These are phyloP conservation scores for Axea sp. DNA, from an alignment of 2,888 invertebrate genomes.

Conservation along the genomic window DNA sequence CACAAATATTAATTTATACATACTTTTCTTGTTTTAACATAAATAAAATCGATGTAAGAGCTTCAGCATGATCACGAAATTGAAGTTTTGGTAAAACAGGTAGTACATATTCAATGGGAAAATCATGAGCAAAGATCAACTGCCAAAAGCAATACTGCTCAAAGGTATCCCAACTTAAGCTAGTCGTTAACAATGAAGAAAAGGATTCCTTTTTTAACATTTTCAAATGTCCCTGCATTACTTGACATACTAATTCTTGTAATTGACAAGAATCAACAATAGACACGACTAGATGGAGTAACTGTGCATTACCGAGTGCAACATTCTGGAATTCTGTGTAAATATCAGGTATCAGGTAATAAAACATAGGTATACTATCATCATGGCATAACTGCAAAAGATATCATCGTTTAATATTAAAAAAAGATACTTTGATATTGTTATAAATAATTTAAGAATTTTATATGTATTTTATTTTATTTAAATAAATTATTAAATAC, in stretches of 20 bases:
- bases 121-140: slow-evolving; percentile 94
- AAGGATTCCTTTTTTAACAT: slow-evolving; percentile 91
- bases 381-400: slow-evolving; percentile 87
- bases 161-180: slow-evolving; percentile 96
- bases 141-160: slow-evolving; percentile 99
- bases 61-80: slow-evolving; percentile 93
- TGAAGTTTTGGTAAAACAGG: slow-evolving; percentile 89
- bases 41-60: slow-evolving; percentile 92
- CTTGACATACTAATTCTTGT: slow-evolving; percentile 93
- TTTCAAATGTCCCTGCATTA: slow-evolving; percentile 91
- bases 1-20: not conserved
- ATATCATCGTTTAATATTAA: no score
- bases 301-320: slow-evolving; percentile 91
- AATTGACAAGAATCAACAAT: slow-evolving; percentile 94
- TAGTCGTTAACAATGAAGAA: slow-evolving; percentile 87
- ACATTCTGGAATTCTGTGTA: slow-evolving; percentile 94
- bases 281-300: slow-evolving; percentile 93
- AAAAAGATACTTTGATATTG: no score
- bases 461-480: no score
- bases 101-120: slow-evolving; percentile 93
- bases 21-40: slow-evolving; percentile 93
- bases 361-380: slow-evolving; percentile 92
- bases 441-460: no score
- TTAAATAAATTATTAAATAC: no score
- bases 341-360: slow-evolving; percentile 95